These are phyloP conservation scores for Parauchenoglanis ngamensis DNA, from an alignment of 2,797 vertebrate species.

Conservation along the genomic window DNA sequence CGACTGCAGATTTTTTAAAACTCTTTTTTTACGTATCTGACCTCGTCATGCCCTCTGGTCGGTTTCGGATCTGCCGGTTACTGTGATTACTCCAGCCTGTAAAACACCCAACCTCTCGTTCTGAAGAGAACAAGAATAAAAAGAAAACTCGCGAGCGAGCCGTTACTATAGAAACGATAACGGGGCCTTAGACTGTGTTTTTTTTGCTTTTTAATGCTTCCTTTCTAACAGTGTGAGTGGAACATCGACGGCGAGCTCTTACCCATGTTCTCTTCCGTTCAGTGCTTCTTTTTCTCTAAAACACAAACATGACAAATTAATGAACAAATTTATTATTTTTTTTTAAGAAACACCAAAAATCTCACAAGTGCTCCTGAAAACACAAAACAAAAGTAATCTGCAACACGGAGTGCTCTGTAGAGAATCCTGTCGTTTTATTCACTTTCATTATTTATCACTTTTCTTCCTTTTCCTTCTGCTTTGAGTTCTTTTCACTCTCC, in stretches of 20 bases:
- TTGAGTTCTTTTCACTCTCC: neutral
- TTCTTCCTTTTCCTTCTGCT: neutral
- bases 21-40: too few relatives aligned
- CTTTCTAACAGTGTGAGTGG: neutral
- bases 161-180: neutral
- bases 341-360: neutral
- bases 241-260: neutral
- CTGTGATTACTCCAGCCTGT: too few relatives aligned
- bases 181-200: neutral
- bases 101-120: neutral
- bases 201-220: neutral
- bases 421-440: too few relatives aligned
- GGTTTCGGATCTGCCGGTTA: neutral
- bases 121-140: neutral
- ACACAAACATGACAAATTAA: neutral
- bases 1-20: too few relatives aligned
- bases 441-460: too few relatives aligned
- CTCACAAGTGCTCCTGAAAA: neutral
- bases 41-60: neutral
- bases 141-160: neutral
- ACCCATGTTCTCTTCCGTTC: constrained; percentile 8
- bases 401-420: too few relatives aligned
- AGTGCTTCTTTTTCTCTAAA: neutral
- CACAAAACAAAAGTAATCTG: neutral
- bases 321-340: neutral